These are phyloP conservation scores for Operophtera brumata DNA, from an alignment of 2,888 invertebrate species.

Conservation along the genomic window DNA sequence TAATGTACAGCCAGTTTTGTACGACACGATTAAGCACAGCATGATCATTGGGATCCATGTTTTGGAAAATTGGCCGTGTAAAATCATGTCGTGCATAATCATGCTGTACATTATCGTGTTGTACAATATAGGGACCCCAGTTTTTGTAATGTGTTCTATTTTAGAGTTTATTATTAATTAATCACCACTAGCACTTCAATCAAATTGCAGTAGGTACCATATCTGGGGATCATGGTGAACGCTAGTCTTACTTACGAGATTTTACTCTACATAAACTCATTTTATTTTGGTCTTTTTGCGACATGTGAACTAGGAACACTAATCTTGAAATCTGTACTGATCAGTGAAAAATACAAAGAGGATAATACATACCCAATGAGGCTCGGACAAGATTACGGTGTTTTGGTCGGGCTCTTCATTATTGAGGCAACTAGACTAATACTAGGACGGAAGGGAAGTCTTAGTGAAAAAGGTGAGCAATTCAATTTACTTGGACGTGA, in stretches of 20 bases:
- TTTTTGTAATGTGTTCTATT: too few relatives aligned
- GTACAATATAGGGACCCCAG: too few relatives aligned
- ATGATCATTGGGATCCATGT: too few relatives aligned
- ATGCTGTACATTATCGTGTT: too few relatives aligned
- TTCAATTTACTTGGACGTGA: background rate
- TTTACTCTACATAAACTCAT: constrained; percentile 91
- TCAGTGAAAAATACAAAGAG: constrained; percentile 77
- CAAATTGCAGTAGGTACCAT: background rate
- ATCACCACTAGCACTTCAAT: too few relatives aligned
- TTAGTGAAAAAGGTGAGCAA: constrained; percentile 85
- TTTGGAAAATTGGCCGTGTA: too few relatives aligned
- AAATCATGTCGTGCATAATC: too few relatives aligned
- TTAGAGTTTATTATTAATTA: too few relatives aligned
- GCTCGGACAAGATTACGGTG: constrained; percentile 88
- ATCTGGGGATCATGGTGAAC: constrained; percentile 78
- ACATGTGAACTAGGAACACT: constrained; percentile 90
- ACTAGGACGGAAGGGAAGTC: constrained; percentile 92
- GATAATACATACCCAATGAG: constrained; percentile 83
- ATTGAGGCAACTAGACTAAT: constrained; percentile 91
- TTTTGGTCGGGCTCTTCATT: constrained; percentile 87
- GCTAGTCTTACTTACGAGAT: constrained; percentile 92
- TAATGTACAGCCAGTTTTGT: too few relatives aligned
- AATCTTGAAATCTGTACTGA: constrained; percentile 87
- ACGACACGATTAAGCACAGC: too few relatives aligned
- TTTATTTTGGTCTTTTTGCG: constrained; percentile 93